Percentiles rank a stretch among this genome's conserved stretches.
Evolutionary conservation across 2,888 invertebrate species (phyloP).

Genomic region (Ptychoptera contaminata): DNA sequence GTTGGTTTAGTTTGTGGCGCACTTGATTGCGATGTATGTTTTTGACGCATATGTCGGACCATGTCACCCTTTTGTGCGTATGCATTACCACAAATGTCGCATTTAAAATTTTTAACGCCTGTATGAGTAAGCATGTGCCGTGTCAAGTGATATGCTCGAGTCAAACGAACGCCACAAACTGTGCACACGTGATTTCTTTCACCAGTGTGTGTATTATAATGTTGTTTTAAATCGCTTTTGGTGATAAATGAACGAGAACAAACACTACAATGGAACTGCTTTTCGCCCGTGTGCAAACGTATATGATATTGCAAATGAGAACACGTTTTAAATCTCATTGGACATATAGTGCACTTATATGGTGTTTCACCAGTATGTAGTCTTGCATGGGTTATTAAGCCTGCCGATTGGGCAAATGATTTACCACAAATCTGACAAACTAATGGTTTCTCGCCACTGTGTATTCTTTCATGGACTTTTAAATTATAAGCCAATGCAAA

Average conservation of each 20-base stretch:
- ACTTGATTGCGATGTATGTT: no score
- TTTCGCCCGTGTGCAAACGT: constrained; percentile 35
- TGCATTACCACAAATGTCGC: constrained; percentile 19
- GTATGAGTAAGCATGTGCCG: constrained; percentile 24
- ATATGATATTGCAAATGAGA: constrained; percentile 35
- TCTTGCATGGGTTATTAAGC: constrained; percentile 30
- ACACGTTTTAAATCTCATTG: constrained; percentile 31
- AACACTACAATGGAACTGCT: constrained; percentile 31
- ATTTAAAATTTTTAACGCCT: constrained; percentile 26
- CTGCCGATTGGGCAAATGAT: constrained; percentile 33
- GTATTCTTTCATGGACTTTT: constrained; percentile 33
- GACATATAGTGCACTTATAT: constrained; percentile 32
- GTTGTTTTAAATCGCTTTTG: constrained; percentile 33
- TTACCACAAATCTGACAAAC: constrained; percentile 31
- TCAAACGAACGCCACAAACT: constrained; percentile 30
- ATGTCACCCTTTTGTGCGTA: background rate
- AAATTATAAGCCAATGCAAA: constrained; percentile 32
- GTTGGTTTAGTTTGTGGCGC: no score
- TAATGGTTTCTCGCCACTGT: constrained; percentile 36
- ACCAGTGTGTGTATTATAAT: constrained; percentile 30
- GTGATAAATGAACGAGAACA: constrained; percentile 33
- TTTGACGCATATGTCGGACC: background rate
- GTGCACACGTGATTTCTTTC: constrained; percentile 31
- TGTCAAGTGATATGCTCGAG: constrained; percentile 30
- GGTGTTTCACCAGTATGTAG: constrained; percentile 33